Evolutionary conservation across 2,113 vertebrate genomes (phyloP), one percentile per base, ranked within the genome.

Genomic region (Myiopsitta monachus): DNA sequence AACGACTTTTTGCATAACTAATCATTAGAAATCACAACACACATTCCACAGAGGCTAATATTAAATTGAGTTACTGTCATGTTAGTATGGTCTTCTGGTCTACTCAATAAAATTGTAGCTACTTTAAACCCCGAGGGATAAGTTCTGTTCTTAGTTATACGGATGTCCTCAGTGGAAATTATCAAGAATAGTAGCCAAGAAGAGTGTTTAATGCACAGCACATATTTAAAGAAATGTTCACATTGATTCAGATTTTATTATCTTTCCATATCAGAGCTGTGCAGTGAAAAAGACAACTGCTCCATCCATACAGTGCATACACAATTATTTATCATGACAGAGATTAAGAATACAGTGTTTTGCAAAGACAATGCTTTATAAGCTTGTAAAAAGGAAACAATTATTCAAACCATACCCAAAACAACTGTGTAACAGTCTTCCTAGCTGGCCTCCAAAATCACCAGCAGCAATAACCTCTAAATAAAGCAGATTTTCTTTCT

Each of bases 21-120:
- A 92, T 93, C 43, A 92, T 88, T 83, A 70, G 68, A 94, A 94
- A 93, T 95, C 73, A 83, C 73, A 96, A 78, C 88, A 91, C 49
- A 44, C 91, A 91, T 86, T 91, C 95, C 86, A 91, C 64, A 75
- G 61, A 94, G 83, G 43, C 83, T 80, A 89, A 84, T 78, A 96
- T 75, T 83, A 84, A 94, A 92, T 47, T 72, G 76, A 94, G 76
- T 87, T 88, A 83, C 43, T 92, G 73, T 81, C 68, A 64, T 68
- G 55, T 43, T 74, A 76, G 14, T 81, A 61, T n/a, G 49, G 63
- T 80, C 62, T 59, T 88, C 85, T 93, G 75, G 52, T 73, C 75
- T 83, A 94, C 27, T 92, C 88, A 96, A 22, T 81, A 89, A 92
- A 88, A 84, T 64, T 78, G 73, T 61, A 62, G 21, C 51, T 83